These are phyloP conservation scores for Flexamia atlantica DNA, from an alignment of 2,888 invertebrate species.

Conservation along the genomic window DNA sequence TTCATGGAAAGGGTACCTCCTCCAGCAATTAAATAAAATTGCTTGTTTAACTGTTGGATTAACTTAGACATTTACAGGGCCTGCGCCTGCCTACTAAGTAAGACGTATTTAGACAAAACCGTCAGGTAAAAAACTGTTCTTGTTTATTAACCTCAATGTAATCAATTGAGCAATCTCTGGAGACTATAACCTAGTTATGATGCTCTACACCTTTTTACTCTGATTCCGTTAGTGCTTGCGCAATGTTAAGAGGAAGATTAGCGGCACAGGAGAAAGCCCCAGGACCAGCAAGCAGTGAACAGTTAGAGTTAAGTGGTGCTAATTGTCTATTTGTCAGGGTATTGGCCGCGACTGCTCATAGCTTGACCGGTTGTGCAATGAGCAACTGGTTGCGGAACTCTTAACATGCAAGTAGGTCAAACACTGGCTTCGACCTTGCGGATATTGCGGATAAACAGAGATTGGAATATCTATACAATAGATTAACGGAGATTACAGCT, in stretches of 20 bases:
- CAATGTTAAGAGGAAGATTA: not conserved
- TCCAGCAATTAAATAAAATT: too few relatives aligned
- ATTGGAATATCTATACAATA: not conserved
- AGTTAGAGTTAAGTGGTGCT: constrained; percentile 22
- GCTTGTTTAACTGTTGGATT: too few relatives aligned
- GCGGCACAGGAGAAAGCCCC: not conserved
- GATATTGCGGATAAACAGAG: not conserved
- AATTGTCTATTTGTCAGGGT: constrained; percentile 27
- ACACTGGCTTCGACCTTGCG: not conserved
- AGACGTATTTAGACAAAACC: too few relatives aligned
- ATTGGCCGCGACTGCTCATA: not conserved
- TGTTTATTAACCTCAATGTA: too few relatives aligned
- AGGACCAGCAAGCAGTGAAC: not conserved
- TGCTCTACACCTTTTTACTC: too few relatives aligned
- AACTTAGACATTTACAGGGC: too few relatives aligned
- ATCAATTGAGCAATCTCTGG: too few relatives aligned
- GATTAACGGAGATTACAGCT: not conserved
- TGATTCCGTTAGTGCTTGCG: too few relatives aligned
- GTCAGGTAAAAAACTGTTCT: too few relatives aligned
- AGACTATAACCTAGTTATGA: too few relatives aligned
- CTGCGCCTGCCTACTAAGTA: too few relatives aligned
- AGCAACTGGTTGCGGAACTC: constrained; percentile 2
- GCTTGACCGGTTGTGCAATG: not conserved
- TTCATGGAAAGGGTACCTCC: too few relatives aligned
- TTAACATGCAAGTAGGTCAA: not conserved